These are phyloP conservation scores for Ceratina calcarata DNA, from an alignment of 1,140 invertebrate species.

Conservation along the genomic window DNA sequence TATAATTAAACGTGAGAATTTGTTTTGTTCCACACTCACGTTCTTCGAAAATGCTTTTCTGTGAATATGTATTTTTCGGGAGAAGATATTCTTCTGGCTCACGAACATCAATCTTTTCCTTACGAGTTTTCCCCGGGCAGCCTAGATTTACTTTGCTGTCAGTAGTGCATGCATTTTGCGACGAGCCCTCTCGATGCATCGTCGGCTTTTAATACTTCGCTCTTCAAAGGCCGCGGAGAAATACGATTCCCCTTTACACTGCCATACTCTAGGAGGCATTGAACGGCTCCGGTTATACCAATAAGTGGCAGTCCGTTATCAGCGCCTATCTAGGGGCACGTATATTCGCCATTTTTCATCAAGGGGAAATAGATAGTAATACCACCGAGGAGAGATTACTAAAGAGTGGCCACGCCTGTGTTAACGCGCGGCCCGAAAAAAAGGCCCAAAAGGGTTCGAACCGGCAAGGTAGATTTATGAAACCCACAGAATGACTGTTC, in stretches of 20 bases:
- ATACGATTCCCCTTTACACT: slow-evolving; percentile 42
- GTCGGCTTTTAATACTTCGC: slow-evolving; percentile 49
- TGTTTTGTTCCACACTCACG: too few species aligned
- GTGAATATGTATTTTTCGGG: background rate
- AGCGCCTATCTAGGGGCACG: slow-evolving; percentile 22
- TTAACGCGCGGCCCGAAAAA: too few species aligned
- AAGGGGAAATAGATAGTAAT: background rate
- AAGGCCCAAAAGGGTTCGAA: too few species aligned
- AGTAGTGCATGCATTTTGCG: slow-evolving; percentile 32
- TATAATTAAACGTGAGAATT: too few species aligned
- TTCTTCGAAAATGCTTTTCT: too few species aligned
- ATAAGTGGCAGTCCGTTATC: slow-evolving; percentile 54
- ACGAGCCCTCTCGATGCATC: slow-evolving; percentile 31
- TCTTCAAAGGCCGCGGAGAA: slow-evolving; percentile 46
- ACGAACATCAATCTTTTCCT: slow-evolving; percentile 32
- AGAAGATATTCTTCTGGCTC: background rate
- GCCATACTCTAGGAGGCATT: slow-evolving; percentile 26
- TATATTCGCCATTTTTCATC: background rate
- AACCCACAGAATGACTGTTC: too few species aligned
- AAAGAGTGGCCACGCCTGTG: too few species aligned
- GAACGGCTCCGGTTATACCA: slow-evolving; percentile 39
- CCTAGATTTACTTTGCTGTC: slow-evolving; percentile 20
- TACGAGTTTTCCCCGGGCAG: slow-evolving; percentile 5
- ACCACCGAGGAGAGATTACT: too few species aligned
- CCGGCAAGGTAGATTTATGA: too few species aligned